Conservation (phyloP, 2,113 vertebrate genomes). For the Cavia aperea region DNA sequence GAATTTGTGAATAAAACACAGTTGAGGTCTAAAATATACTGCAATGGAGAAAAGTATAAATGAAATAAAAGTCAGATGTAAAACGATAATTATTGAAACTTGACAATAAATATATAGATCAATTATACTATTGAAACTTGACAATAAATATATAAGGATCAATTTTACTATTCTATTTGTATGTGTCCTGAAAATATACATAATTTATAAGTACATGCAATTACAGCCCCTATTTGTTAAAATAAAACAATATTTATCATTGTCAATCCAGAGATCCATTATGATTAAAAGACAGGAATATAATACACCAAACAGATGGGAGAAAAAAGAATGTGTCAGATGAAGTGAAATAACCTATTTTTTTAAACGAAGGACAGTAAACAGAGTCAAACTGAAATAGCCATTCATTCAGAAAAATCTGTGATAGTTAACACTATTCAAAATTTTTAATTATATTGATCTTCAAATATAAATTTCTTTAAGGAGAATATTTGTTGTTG, state of each 20-base stretch:
- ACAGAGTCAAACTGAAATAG: constrained; percentile 58
- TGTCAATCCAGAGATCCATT: neutral
- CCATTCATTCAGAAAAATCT: constrained; percentile 63
- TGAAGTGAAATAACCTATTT: constrained; percentile 47
- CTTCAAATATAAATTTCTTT: constrained; percentile 47
- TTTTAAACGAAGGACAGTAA: constrained; percentile 48
- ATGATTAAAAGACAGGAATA: constrained; percentile 7
- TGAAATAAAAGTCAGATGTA: neutral
- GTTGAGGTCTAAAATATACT: neutral
- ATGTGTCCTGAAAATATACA: neutral
- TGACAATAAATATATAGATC: neutral
- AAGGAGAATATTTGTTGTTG: constrained; percentile 1
- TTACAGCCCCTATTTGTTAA: constrained; percentile 10
- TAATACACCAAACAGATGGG: constrained; percentile 17
- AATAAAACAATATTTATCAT: constrained; percentile 33
- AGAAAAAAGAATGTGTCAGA: constrained; percentile 16
- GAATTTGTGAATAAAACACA: constrained; percentile 11
- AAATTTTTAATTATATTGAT: constrained; percentile 69
- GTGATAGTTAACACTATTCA: constrained; percentile 68
- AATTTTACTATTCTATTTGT: constrained; percentile 18
- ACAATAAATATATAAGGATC: neutral
- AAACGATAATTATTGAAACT: neutral
- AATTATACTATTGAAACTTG: neutral
- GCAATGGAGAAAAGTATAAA: neutral
- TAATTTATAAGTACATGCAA: neutral